Evolutionary conservation across 2,888 invertebrate species (phyloP).

Genomic region (Melinaea menophilus): DNA sequence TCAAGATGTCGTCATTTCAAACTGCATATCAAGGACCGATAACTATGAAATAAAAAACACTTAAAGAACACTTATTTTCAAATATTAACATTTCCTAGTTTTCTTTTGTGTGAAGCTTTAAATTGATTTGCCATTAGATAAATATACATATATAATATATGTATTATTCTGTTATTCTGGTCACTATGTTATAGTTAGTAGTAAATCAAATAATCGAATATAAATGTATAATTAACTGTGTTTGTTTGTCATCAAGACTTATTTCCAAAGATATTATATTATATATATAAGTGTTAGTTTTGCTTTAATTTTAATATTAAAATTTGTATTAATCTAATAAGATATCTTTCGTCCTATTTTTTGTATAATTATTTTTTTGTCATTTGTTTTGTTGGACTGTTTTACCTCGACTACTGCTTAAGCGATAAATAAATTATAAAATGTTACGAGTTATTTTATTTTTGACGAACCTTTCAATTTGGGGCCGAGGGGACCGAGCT

Average conservation of each 20-base stretch:
- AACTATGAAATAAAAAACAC: no score
- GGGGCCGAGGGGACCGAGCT: no score
- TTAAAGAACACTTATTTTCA: no score
- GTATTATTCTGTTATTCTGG: background rate
- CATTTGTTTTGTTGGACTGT: background rate
- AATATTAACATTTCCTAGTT: no score
- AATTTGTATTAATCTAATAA: background rate
- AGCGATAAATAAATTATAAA: background rate
- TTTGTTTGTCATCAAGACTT: background rate
- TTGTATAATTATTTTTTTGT: background rate
- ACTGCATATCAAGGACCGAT: no score
- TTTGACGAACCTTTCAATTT: background rate
- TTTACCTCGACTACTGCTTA: background rate
- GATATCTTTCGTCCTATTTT: background rate
- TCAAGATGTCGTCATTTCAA: no score
- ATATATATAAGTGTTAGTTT: background rate
- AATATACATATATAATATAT: background rate
- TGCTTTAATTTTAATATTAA: background rate
- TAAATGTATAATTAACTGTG: no score
- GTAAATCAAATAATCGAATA: no score
- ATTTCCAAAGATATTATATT: slow-evolving; percentile 5
- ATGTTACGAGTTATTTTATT: background rate
- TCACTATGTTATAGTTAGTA: background rate
- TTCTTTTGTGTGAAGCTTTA: no score
- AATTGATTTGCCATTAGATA: no score